Base-by-base conservation (phyloP, 1,140 invertebrate genomes). In the Psix sp. region DNA sequence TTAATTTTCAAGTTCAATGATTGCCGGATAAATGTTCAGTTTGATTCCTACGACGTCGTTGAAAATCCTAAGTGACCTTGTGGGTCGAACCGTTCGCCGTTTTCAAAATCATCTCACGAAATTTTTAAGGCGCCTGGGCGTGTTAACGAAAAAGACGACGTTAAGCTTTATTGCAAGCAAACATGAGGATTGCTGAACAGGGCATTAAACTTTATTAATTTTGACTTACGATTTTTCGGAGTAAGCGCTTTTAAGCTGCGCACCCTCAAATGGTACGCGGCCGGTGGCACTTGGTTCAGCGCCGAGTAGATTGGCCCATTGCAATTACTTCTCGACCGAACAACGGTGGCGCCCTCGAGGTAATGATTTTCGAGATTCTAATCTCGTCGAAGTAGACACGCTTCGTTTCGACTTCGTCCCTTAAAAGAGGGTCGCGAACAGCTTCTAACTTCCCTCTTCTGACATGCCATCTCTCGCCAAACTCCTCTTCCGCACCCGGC, bases 361-460 rank as follows among this genome's bases (percentile, higher is more conserved):
- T 80, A 84, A 82, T 81, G 78, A 82, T 82, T 84, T 80, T 80
- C 79, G 66, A 78, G 80, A 82, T 81, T 82, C 78, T 84, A 84
- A 84, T 84, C 78, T 77, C 73, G 71, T 73, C 68, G 49, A 39
- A 67, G 68, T 70, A 78, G 73, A 74, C 74, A 74, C 57, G 76
- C 67, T 77, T 77, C 72, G 72, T 77, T 79, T 77, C 46, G 49
- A 74, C 63, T 43, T 43, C 59, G 63, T 63, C 67, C 48, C 54
- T 70, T 54, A 35, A 70, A 63, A 52, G 51, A 74, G 72, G 57
- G 57, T 62, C 49, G 35, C 33, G 65, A 51, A 16, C 65, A 42
- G 24, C 54, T 40, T 70, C 45, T 11, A 62, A 42, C 54, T 75
- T 74, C 49, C 49, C 70, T 52, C 52, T 54, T 49, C 70, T 45